phyloP scores from a whole-genome alignment of 2,113 vertebrate species.

The Limnothrissa miodon region DNA sequence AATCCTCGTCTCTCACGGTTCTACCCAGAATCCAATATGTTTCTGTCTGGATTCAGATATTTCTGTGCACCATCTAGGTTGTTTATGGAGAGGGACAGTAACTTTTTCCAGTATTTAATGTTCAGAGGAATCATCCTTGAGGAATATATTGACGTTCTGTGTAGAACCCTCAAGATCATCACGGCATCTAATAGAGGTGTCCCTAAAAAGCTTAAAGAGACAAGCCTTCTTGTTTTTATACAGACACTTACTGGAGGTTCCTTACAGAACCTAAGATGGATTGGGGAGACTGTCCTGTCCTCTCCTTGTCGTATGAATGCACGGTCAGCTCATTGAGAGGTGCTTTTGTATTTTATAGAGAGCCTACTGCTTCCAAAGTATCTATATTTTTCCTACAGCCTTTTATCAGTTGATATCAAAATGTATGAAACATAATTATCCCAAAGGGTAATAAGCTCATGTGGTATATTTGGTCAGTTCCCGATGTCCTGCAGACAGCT shows the following conservation, averaged over 20 bases:
- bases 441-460: not conserved
- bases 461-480: not conserved
- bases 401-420: slow-evolving; percentile 48
- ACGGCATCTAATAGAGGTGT: not conserved
- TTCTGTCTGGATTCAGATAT: not conserved
- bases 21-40: not conserved
- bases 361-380: slow-evolving; percentile 45
- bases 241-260: not conserved
- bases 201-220: not conserved
- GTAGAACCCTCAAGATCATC: not conserved
- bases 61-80: not conserved
- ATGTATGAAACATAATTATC: slow-evolving; percentile 16
- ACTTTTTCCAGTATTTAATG: not conserved
- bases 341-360: slow-evolving; percentile 51
- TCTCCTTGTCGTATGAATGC: not conserved
- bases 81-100: not conserved
- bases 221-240: slow-evolving; percentile 4
- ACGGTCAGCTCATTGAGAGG: not conserved
- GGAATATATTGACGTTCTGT: not conserved
- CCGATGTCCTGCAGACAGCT: not conserved
- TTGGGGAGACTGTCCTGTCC: not conserved
- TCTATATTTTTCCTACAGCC: slow-evolving; percentile 50
- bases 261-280: not conserved
- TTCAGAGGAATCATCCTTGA: not conserved
- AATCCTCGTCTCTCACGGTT: not conserved